Percentiles rank a stretch among this genome's conserved stretches.
Evolutionary conservation across 2,113 vertebrate genomes (phyloP).

Genomic region (Catagonus wagneri): DNA sequence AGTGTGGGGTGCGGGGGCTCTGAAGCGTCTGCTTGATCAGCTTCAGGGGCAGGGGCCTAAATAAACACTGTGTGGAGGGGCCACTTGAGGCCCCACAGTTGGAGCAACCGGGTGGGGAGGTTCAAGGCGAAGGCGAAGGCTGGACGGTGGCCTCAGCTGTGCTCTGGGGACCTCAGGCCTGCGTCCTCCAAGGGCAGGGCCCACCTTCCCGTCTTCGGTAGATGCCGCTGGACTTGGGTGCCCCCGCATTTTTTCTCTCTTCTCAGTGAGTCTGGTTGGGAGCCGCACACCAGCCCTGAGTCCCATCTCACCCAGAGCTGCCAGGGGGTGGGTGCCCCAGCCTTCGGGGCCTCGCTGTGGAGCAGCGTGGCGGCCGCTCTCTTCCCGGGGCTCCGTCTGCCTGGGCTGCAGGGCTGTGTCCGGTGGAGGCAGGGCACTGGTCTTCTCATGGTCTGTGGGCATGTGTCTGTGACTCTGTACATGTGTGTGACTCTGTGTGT

Average conservation of each 20-base stretch:
- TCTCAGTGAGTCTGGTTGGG: neutral
- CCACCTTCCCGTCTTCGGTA: neutral
- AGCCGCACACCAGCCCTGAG: neutral
- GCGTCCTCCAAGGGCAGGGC: neutral
- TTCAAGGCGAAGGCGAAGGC: neutral
- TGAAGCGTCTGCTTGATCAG: neutral
- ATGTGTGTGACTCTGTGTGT: neutral
- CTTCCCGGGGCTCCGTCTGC: neutral
- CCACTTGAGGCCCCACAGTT: neutral
- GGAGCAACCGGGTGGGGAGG: neutral
- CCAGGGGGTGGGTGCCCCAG: too few species aligned
- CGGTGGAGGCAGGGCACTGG: neutral
- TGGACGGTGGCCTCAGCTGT: neutral
- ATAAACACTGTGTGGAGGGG: neutral
- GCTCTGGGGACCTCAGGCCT: neutral
- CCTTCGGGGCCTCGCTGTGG: too few species aligned
- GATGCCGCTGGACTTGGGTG: neutral
- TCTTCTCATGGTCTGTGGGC: too few species aligned
- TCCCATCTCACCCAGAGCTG: neutral
- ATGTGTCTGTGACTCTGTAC: too few species aligned
- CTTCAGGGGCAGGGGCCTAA: neutral
- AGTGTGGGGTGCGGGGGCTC: too few species aligned
- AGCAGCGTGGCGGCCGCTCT: rapidly evolving
- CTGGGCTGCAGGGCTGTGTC: neutral
- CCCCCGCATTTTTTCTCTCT: neutral